A percentile compares a stretch with the other conserved stretches of the same genome.
Evolutionary conservation across 2,797 vertebrate species (phyloP).

Genomic region (Enoplosus armatus): DNA sequence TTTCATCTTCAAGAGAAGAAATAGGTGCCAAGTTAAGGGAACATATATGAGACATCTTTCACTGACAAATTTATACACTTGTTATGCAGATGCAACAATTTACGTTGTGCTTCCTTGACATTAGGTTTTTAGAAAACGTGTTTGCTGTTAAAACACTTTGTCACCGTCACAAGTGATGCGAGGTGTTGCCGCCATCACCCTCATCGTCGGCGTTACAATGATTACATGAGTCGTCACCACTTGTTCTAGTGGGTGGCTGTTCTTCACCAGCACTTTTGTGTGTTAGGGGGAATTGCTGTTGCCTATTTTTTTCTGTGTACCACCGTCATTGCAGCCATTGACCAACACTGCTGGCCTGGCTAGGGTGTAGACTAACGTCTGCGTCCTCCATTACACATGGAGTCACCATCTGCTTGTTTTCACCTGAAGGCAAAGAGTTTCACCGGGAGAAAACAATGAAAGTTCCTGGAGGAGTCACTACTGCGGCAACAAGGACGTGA

Average conservation of each 20-base stretch:
- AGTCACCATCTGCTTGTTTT: conserved; percentile 44
- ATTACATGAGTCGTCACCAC: not conserved
- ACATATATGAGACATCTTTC: not conserved
- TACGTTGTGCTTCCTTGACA: not conserved
- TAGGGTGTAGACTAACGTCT: conserved; percentile 23
- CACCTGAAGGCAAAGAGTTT: conserved; percentile 32
- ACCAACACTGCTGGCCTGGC: conserved; percentile 20
- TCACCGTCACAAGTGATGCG: conserved; percentile 2
- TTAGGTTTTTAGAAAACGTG: not conserved
- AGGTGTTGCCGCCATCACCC: not conserved
- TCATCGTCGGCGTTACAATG: not conserved
- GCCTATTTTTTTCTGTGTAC: conserved; percentile 6
- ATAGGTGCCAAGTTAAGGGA: not conserved
- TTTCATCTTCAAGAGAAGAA: not conserved
- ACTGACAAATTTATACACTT: not conserved
- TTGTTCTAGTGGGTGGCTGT: not conserved
- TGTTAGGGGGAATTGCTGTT: not conserved
- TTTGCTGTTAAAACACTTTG: not conserved
- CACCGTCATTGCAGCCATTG: conserved; percentile 16
- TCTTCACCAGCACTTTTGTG: conserved; percentile 3
- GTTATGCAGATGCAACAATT: not conserved
- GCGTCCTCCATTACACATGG: conserved; percentile 22
- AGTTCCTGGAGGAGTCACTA: conserved; percentile 28
- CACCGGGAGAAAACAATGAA: conserved; percentile 7
- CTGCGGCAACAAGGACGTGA: conserved; percentile 21